Evolutionary conservation across 2,113 vertebrate species (phyloP), one percentile per base, ranked within the genome.

Genomic region (Archocentrus centrarchus): DNA sequence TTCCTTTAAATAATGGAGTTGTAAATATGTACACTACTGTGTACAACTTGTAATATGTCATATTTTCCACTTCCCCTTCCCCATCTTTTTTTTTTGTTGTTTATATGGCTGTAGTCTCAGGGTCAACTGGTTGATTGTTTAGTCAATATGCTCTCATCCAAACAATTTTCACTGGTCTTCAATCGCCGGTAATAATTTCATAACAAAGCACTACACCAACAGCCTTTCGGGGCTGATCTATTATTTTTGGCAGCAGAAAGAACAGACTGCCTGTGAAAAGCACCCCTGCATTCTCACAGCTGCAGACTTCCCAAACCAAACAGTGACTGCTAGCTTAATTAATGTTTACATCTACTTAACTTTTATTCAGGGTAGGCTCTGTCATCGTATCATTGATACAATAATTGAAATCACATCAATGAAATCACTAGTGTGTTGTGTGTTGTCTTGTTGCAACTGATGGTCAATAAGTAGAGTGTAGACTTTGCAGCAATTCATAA

Each of bases 111-210:
- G 66, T n/a, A 50, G 66, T 53, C 10, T 73, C 66, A 53, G 27
- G 66, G 66, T 53, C 10, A 53, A 53, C 10, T 73, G 47, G 66
- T 53, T 73, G 66, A 73, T 53, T 73, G 66, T 73, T 73, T 73
- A 73, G 27, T 73, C 66, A 73, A 13, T 73, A 73, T 73, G 27
- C 47, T 73, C 66, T 73, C 66, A 73, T 53, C 66, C 66, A 53
- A 32, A 32, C 24, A 73, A n/a, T 73, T 73, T 73, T 53, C 47
- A 53, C 47, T 53, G 66, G 44, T 32, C 44, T 53, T 53, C 27
- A 73, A 53, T 73, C 66, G 50, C 44, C 4, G 2, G 6, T 53
- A 73, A 53, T 20, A 73, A 53, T 53, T 73, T 73, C 47, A 60
- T 30, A 60, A 30, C 7, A 7, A 30, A 32, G 59, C 59, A 60